These are phyloP conservation scores for Triplophysa bombifrons DNA, from an alignment of 2,797 vertebrate genomes.

Conservation along the genomic window DNA sequence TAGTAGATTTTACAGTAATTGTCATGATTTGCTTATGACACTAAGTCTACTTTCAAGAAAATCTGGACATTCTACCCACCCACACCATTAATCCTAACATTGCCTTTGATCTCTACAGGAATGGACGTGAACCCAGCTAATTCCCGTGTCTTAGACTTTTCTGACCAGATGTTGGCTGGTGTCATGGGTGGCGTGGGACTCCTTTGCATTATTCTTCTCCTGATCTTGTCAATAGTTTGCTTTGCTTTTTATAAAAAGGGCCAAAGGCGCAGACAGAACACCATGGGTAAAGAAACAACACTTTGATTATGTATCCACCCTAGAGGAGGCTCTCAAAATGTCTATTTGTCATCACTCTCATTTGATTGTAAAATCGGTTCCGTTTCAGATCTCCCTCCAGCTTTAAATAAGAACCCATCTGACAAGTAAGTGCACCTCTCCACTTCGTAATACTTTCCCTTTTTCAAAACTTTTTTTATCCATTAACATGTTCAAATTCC, in stretches of 20 bases:
- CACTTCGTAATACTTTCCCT: not conserved
- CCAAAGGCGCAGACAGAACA: conserved; percentile 65
- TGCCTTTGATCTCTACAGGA: conserved; percentile 69
- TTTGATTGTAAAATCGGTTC: conserved; percentile 44
- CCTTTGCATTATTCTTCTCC: conserved; percentile 83
- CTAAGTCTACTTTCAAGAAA: not conserved
- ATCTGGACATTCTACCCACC: not conserved
- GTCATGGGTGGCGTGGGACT: conserved; percentile 87
- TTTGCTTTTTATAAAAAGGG: conserved; percentile 82
- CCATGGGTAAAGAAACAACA: conserved; percentile 67
- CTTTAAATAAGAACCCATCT: conserved; percentile 84
- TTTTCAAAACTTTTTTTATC: conserved; percentile 14
- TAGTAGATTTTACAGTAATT: conserved; percentile 17
- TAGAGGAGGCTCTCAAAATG: conserved; percentile 22
- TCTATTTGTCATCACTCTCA: conserved; percentile 60
- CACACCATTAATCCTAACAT: not conserved
- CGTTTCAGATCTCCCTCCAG: conserved; percentile 83
- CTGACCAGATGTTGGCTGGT: conserved; percentile 82
- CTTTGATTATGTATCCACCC: not conserved
- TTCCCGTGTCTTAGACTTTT: conserved; percentile 81
- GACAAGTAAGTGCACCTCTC: conserved; percentile 83
- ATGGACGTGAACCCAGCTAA: conserved; percentile 81
- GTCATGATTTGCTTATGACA: not conserved
- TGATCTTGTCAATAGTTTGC: conserved; percentile 84
- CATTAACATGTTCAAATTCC: not conserved